phyloP scores from a whole-genome alignment of 1,140 invertebrate genomes.

The Drosophila sp. region DNA sequence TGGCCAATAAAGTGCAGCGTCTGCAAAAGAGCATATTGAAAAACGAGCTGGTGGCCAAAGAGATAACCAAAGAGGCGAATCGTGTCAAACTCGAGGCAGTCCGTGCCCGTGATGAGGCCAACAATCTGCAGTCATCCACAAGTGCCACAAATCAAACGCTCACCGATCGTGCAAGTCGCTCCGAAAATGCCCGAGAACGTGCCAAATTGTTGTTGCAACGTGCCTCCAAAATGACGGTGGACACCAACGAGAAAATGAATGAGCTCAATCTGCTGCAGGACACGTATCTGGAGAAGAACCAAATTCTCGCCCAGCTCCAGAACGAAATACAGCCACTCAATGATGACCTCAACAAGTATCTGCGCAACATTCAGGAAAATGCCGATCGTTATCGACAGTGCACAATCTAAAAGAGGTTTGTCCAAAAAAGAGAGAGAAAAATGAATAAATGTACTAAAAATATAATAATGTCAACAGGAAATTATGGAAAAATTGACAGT shows the following conservation, averaged over 20 bases:
- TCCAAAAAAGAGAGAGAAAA: neutral
- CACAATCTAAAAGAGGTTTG: constrained; percentile 46
- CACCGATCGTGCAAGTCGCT: constrained; percentile 87
- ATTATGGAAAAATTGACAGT: no score
- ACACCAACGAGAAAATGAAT: constrained; percentile 90
- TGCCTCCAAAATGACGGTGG: constrained; percentile 91
- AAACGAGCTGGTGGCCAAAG: constrained; percentile 88
- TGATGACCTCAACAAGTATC: constrained; percentile 85
- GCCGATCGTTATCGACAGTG: constrained; percentile 85
- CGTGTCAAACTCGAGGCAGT: constrained; percentile 85
- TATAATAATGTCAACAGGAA: no score
- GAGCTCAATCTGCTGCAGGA: constrained; percentile 86
- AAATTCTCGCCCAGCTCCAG: constrained; percentile 85
- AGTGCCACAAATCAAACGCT: constrained; percentile 87
- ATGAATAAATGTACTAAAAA: no score
- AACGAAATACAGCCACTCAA: constrained; percentile 85
- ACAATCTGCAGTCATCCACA: constrained; percentile 68
- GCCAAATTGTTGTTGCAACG: constrained; percentile 90
- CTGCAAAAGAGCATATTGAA: constrained; percentile 91
- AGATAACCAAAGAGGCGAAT: constrained; percentile 86
- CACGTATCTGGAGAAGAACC: constrained; percentile 85
- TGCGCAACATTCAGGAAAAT: constrained; percentile 86
- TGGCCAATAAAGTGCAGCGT: constrained; percentile 89
- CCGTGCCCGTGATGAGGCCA: constrained; percentile 73
- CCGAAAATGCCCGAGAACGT: constrained; percentile 88